Percentiles rank a stretch among this genome's conserved stretches.
Evolutionary conservation across 2,888 invertebrate species (phyloP).

Genomic region (Polietes domitor): DNA sequence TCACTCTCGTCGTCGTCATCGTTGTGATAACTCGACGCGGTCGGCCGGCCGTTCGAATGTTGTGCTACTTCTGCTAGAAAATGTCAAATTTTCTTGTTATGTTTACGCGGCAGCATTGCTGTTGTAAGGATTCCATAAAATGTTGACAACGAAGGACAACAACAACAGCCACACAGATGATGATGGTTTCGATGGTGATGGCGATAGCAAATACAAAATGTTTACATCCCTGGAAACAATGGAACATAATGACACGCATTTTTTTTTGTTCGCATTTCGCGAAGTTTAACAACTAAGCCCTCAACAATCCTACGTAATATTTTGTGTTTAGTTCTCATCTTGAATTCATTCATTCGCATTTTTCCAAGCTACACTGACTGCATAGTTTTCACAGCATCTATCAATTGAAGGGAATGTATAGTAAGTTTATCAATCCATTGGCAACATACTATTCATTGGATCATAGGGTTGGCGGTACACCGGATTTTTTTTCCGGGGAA

Average conservation of each 20-base stretch:
- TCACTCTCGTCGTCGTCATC: constrained; percentile 51
- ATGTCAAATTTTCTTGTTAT: constrained; percentile 14
- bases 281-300: constrained; percentile 5
- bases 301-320: constrained; percentile 37
- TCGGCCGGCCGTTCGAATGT: constrained; percentile 6
- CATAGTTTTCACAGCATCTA: too few species aligned
- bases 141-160: neutral
- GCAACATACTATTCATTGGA: too few species aligned
- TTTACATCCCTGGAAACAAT: constrained; percentile 60
- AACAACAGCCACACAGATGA: neutral
- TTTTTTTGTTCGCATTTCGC: neutral
- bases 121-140: constrained; percentile 33
- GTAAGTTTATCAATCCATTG: too few species aligned
- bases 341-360: neutral
- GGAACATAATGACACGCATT: constrained; percentile 53
- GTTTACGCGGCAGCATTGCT: neutral
- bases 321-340: constrained; percentile 49
- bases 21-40: constrained; percentile 37
- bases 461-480: too few species aligned
- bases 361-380: too few species aligned
- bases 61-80: neutral
- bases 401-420: too few species aligned
- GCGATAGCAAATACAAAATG: constrained; percentile 35
- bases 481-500: too few species aligned
- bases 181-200: neutral